Evolutionary conservation across 2,113 vertebrate genomes (phyloP).

Genomic region (Chaetura pelagica): DNA sequence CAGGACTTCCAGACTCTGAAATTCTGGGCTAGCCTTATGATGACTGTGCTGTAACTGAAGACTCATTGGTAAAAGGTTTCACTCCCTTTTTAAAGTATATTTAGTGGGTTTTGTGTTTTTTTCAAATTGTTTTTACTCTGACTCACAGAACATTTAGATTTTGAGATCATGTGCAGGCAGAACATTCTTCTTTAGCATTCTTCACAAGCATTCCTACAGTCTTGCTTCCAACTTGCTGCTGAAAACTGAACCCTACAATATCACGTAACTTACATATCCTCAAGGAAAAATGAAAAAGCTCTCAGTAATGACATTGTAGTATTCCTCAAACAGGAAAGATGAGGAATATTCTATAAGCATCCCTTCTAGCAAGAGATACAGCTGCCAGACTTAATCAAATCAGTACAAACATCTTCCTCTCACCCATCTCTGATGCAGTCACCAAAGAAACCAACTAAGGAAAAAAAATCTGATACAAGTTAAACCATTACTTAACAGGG

Average conservation of each 20-base stretch:
- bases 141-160: not conserved
- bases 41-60: not conserved
- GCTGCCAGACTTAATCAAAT: not conserved
- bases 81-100: not conserved
- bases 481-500: not conserved
- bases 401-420: not conserved
- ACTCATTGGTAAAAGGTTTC: not conserved
- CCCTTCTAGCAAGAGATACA: not conserved
- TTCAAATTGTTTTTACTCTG: not conserved
- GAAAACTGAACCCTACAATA: not conserved
- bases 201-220: not conserved
- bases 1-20: not conserved
- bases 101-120: accelerated
- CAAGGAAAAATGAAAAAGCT: not conserved
- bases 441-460: not conserved
- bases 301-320: not conserved
- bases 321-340: not conserved
- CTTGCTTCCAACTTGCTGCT: not conserved
- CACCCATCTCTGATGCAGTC: not conserved
- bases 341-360: not conserved
- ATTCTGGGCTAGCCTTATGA: not conserved
- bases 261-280: not conserved
- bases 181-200: not conserved
- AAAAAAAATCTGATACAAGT: not conserved
- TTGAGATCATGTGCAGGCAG: not conserved